Percentiles rank a stretch among this genome's conserved stretches.
Conservation (phyloP, 2,797 vertebrate genomes). For the Xenopus petersii region DNA sequence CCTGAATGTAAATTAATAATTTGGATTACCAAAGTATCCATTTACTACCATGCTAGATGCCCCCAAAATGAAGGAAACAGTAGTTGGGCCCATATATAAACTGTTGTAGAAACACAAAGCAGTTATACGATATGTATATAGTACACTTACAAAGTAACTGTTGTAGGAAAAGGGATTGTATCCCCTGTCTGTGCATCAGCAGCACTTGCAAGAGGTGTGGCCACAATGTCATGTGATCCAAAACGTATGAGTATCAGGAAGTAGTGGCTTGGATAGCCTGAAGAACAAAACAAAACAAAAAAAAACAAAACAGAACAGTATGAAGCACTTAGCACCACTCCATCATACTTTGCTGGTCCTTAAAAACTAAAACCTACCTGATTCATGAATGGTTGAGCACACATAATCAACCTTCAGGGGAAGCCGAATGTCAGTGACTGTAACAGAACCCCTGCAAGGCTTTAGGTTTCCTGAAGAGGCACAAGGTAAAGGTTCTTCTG, state of each 20-base stretch:
- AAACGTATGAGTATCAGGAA: slow-evolving; percentile 77
- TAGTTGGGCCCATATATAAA: no score
- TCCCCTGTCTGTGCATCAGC: slow-evolving; percentile 72
- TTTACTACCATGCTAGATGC: no score
- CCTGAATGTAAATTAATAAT: no score
- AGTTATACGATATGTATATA: no score
- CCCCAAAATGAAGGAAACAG: no score
- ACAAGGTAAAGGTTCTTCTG: slow-evolving; percentile 21
- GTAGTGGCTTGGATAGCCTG: slow-evolving; percentile 72
- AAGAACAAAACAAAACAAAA: not conserved
- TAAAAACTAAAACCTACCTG: slow-evolving; percentile 55
- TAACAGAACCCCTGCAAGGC: slow-evolving; percentile 70
- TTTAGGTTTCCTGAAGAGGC: slow-evolving; percentile 33
- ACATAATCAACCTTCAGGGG: slow-evolving; percentile 78
- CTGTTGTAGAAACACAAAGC: no score
- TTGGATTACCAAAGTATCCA: no score
- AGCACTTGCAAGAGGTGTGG: slow-evolving; percentile 72
- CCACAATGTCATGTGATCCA: slow-evolving; percentile 69
- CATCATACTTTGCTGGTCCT: no score
- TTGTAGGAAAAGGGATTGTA: slow-evolving; percentile 73
- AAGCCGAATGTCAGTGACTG: slow-evolving; percentile 70
- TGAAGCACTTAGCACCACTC: not conserved
- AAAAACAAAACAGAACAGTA: not conserved
- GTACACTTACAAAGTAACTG: slow-evolving; percentile 68
- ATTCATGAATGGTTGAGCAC: slow-evolving; percentile 64